These are phyloP conservation scores for Pterostichus niger DNA, from an alignment of 2,888 invertebrate species.

Conservation along the genomic window DNA sequence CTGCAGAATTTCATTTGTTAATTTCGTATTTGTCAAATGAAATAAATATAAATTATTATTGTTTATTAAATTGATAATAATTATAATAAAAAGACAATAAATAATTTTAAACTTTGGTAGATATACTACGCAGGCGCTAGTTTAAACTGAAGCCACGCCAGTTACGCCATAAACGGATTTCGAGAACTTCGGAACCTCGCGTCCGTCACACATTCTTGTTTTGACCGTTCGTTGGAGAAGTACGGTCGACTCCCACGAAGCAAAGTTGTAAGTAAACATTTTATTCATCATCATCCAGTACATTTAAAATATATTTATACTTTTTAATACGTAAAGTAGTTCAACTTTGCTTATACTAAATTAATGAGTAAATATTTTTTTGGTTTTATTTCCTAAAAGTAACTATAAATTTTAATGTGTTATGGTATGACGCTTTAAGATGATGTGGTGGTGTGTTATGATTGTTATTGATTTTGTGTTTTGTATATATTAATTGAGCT, in stretches of 20 bases:
- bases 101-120: background rate
- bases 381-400: no score
- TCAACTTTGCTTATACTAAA: conserved; percentile 2
- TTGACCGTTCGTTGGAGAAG: conserved; percentile 21
- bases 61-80: background rate
- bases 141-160: conserved; percentile 31
- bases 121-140: conserved; percentile 26
- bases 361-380: conserved; percentile 24
- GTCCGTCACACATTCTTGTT: conserved; percentile 39
- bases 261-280: background rate
- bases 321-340: conserved; percentile 16
- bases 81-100: conserved; percentile 9
- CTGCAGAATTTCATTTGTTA: background rate
- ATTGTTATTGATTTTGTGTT: conserved; percentile 34
- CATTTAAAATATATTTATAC: conserved; percentile 30
- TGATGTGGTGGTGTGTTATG: background rate
- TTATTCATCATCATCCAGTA: conserved; percentile 52
- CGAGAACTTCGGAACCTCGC: background rate
- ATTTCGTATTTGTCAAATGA: background rate
- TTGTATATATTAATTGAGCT: background rate
- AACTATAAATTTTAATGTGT: background rate
- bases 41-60: background rate
- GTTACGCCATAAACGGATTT: no score
- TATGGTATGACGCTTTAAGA: conserved; percentile 6
- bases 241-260: background rate